phyloP scores from a whole-genome alignment of 2,888 invertebrate genomes.

The Chymomyza caudatula region DNA sequence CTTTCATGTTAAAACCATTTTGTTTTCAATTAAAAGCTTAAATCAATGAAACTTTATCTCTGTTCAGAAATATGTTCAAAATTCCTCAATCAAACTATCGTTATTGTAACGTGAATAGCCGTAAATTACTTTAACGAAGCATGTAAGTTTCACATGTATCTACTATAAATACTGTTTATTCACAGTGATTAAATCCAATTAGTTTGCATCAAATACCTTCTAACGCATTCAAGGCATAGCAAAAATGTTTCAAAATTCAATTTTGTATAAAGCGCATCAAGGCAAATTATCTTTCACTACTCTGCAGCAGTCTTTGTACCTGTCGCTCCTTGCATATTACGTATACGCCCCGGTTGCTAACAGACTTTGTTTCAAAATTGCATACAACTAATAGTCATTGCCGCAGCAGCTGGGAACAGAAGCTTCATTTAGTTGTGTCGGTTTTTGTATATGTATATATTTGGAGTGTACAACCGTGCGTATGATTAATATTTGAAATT shows the following conservation, averaged over 20 bases:
- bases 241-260: not conserved
- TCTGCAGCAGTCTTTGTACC: not conserved
- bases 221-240: not conserved
- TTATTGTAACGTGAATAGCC: too few relatives aligned
- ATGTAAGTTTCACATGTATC: too few relatives aligned
- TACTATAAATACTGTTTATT: too few relatives aligned
- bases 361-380: not conserved
- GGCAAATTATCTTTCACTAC: not conserved
- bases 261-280: not conserved
- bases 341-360: not conserved
- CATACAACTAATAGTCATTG: not conserved
- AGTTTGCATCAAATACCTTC: not conserved
- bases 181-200: not conserved
- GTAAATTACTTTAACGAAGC: too few relatives aligned
- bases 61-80: too few relatives aligned
- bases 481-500: constrained; percentile 25
- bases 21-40: too few relatives aligned
- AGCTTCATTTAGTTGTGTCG: not conserved
- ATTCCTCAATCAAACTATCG: too few relatives aligned
- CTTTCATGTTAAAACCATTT: too few relatives aligned
- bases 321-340: not conserved
- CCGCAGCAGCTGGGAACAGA: not conserved
- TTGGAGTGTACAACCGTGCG: not conserved
- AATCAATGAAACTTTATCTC: too few relatives aligned
- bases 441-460: not conserved